A percentile compares a stretch with the other conserved stretches of the same genome.
These are phyloP conservation scores for Neogale vison DNA, from an alignment of 2,113 vertebrate species.

Conservation along the genomic window DNA sequence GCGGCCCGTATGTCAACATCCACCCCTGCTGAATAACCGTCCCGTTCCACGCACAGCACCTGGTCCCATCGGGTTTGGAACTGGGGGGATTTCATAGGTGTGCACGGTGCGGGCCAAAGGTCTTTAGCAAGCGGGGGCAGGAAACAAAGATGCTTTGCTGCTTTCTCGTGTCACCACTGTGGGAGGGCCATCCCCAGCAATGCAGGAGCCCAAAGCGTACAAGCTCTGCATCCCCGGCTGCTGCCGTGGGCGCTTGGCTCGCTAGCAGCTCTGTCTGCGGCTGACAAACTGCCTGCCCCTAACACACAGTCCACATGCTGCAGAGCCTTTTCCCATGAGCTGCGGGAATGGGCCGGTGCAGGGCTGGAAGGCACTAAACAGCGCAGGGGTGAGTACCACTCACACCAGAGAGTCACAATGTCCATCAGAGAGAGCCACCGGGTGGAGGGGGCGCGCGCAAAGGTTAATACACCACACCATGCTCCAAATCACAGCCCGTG, in stretches of 20 bases:
- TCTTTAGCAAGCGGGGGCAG: not conserved
- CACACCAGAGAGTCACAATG: not conserved
- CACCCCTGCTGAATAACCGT: not conserved
- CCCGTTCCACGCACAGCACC: not conserved
- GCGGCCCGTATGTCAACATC: not conserved
- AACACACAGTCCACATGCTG: slow-evolving; percentile 22
- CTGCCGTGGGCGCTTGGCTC: not conserved
- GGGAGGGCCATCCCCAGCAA: not conserved
- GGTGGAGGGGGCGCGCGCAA: not conserved
- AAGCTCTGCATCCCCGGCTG: not conserved
- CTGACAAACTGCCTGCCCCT: slow-evolving; percentile 36
- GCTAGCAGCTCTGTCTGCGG: not conserved
- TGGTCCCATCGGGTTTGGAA: not conserved
- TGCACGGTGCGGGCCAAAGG: not conserved
- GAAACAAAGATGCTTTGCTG: slow-evolving; percentile 1
- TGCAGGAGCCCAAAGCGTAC: not conserved
- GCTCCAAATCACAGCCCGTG: slow-evolving; percentile 13
- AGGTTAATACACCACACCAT: not conserved
- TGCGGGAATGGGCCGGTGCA: not conserved
- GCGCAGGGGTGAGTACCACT: slow-evolving; percentile 20
- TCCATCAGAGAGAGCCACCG: not conserved
- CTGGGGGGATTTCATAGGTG: not conserved
- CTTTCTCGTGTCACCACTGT: not conserved
- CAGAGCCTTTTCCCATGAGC: not conserved
- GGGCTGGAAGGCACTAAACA: slow-evolving; percentile 59